Percentiles rank a stretch among this genome's conserved stretches.
phyloP scores from a whole-genome alignment of 2,113 vertebrate species.

The Podarcis raffonei region DNA sequence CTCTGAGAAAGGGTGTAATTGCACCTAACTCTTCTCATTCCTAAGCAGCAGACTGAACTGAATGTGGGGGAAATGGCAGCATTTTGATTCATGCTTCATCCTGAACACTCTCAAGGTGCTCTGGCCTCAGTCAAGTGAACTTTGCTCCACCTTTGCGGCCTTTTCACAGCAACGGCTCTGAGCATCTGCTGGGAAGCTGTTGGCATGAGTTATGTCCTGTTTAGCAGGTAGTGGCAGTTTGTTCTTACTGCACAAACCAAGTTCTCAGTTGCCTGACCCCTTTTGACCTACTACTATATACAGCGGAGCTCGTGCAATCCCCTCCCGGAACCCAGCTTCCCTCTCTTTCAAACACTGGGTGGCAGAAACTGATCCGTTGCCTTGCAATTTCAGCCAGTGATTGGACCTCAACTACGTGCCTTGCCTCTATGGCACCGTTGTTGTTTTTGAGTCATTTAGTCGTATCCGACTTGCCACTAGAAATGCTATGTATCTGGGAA shows the following conservation, averaged over 20 bases:
- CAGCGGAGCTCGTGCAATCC: conserved; percentile 32
- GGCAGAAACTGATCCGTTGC: conserved; percentile 50
- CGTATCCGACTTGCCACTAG: neutral
- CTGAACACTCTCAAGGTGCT: no score
- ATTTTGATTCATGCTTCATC: no score
- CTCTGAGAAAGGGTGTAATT: no score
- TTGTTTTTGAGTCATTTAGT: no score
- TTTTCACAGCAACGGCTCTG: no score
- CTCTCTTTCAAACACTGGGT: conserved; percentile 53
- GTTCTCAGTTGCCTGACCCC: conserved; percentile 52
- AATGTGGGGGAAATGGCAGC: no score
- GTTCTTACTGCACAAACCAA: conserved; percentile 51
- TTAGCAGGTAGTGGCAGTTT: conserved; percentile 61
- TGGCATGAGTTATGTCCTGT: conserved; percentile 67
- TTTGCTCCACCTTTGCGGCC: no score
- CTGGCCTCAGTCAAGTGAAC: no score
- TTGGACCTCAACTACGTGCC: conserved; percentile 11
- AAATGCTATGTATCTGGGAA: conserved; percentile 18
- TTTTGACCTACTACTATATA: conserved; percentile 60
- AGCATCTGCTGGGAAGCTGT: conserved; percentile 54
- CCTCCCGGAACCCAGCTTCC: conserved; percentile 60
- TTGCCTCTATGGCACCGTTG: no score
- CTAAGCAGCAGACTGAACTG: no score
- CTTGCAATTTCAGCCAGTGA: conserved; percentile 49
- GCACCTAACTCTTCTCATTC: no score